Evolutionary conservation across 2,888 invertebrate species (phyloP), one percentile per base, ranked within the genome.

Genomic region (Oxycera nigricornis): DNA sequence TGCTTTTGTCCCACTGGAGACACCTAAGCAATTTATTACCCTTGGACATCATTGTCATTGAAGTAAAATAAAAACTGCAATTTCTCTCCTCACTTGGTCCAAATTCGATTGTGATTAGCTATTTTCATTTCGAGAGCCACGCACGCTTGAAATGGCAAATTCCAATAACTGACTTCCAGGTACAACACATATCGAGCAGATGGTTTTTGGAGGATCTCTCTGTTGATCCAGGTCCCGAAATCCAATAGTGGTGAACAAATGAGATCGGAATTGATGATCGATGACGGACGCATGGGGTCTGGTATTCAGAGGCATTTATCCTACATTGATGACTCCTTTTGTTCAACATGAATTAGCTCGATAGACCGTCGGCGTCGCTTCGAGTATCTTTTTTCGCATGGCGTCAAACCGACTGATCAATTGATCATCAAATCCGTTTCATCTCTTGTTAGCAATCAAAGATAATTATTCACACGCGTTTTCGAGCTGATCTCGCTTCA

Each of bases 11-110:
- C n/a, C 35, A 35, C 65, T 65, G 41, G 70, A 61, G 65, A 46
- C 30, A 22, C 72, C 70, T 30, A 46, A 35, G 65, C 72, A 76
- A 76, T 76, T 76, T 76, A 76, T 74, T 76, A 74, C 72, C 46
- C 46, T 20, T 28, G 30, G 46, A 52, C 41, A 7, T 73, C 61
- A 70, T 72, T 75, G 75, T 75, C 24, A 52, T 17, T 70, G 39
- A n/a, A 61, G 59, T 67, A 46, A 72, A 70, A 61, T 61, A 62
- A 75, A 73, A 70, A 73, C 72, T 74, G 55, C 50, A 73, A 65
- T 55, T 73, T 62, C 62, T 57, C 62, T 65, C 31, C 30, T 72
- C 46, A 20, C 3, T 73, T 73, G 52, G 52, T 35, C 55, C 70
- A 67, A 28, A 72, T 74, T 73, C 72, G 65, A 73, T 72, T 55